Evolutionary conservation across 2,797 vertebrate species (phyloP), one percentile per base, ranked within the genome.

Genomic region (Labroides dimidiatus): DNA sequence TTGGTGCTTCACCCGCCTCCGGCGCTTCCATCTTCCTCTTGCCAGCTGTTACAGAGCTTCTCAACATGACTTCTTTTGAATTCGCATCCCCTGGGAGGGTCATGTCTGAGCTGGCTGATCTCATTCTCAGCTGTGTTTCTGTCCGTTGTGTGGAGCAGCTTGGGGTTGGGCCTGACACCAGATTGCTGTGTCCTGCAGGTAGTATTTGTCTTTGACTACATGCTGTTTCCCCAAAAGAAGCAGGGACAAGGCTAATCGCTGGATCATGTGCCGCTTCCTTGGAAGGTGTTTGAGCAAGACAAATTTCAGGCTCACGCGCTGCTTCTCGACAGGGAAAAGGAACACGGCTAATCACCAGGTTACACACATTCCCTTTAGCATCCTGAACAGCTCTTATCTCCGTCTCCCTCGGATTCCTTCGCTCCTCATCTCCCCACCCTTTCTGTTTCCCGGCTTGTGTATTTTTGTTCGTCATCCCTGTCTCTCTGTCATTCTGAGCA

Each of bases 181-280:
- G 52, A 43, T 58, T 23, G 56, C 50, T 2, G 68, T 54, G 81
- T 82, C 84, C 87, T 61, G 70, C 84, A 64, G 82, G 74, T 59
- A 61, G 73, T 74, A 77, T 90, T 89, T 87, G 84, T 83, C 71
- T 85, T 63, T 81, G 87, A 81, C 56, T n/a, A 1, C 84, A 75
- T 0, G 64, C 77, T 78, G 88, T 43, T 67, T 53, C 82, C 47
- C 72, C 58, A 44, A 75, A 76, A 64, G 80, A 60, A 74, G 74
- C 53, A 0, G 81, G 80, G 77, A 81, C 56, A 0, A 45, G 87
- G 84, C 82, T 89, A 89, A 93, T 85, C 86, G 75, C 68, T 24
- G 78, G 71, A 78, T 82, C 72, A 3, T 79, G 68, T 17, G 75
- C 79, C 69, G 86, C 30, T 81, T 84, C 84, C 72, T 56, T 44